Percentiles rank a stretch among this genome's conserved stretches.
Conservation (phyloP, 2,888 invertebrate species). For the Corbicula japonica region DNA sequence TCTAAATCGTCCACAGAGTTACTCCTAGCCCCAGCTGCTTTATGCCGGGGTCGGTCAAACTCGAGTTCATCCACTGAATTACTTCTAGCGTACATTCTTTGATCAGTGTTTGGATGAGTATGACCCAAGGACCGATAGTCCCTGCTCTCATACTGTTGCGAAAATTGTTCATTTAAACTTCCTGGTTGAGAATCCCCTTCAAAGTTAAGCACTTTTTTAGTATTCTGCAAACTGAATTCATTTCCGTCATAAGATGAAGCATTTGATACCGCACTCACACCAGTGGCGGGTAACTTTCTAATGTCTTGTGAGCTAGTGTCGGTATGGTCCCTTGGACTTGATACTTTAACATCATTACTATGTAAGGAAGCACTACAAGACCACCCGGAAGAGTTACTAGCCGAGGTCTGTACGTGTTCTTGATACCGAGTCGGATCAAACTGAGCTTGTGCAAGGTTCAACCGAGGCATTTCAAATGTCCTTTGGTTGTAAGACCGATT, state of each 20-base stretch:
- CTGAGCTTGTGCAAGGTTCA: constrained; percentile 57
- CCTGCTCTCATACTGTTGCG: constrained; percentile 23
- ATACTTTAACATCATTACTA: constrained; percentile 67
- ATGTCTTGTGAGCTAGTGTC: constrained; percentile 68
- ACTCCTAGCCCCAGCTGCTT: constrained; percentile 38
- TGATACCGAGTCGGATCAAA: constrained; percentile 79
- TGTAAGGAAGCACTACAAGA: constrained; percentile 75
- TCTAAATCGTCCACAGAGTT: constrained; percentile 61
- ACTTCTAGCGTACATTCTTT: constrained; percentile 62
- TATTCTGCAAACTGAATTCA: constrained; percentile 78
- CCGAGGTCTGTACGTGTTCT: constrained; percentile 70
- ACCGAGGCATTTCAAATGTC: constrained; percentile 52
- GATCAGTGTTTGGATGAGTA: constrained; percentile 15
- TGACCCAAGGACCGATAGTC: constrained; percentile 14
- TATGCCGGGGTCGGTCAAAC: constrained; percentile 42
- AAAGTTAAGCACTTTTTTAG: constrained; percentile 77
- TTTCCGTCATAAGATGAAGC: constrained; percentile 74
- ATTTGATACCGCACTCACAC: constrained; percentile 68
- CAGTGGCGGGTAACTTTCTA: constrained; percentile 28
- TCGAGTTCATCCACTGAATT: constrained; percentile 71
- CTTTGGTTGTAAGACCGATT: constrained; percentile 35
- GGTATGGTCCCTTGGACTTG: constrained; percentile 66
- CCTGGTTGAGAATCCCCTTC: constrained; percentile 68
- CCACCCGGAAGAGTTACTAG: constrained; percentile 77
- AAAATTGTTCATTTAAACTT: constrained; percentile 60